Evolutionary conservation across 2,888 invertebrate species (phyloP), one percentile per base, ranked within the genome.

Genomic region (Neoitamus cyanurus): DNA sequence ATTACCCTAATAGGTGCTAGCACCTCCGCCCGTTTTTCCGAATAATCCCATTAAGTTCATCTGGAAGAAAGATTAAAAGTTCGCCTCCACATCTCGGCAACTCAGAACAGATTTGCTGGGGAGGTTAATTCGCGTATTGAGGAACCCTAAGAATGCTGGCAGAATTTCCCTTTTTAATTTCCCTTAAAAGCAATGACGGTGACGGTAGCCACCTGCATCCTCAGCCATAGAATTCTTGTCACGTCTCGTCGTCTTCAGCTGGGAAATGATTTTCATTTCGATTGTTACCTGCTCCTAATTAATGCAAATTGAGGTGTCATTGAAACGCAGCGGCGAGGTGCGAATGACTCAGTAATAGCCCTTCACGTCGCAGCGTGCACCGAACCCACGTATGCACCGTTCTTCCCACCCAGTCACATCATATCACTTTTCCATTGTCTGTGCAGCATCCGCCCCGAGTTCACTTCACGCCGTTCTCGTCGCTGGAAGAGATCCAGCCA

Each of bases 261-360:
- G 25, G 28, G 46, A 77, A 46, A 46, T 42, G 37, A 46, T 77
- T 46, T 77, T 42, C 30, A 30, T 46, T 77, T 46, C 46, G 46
- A 77, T 77, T 77, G 46, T 77, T 77, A 28, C 77, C 46, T 46
- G 28, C 28, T 6, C 77, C 42, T 37, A 36, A 77, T 46, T 77
- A 46, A 77, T 77, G 77, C 77, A 46, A 77, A 77, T 77, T 77
- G 46, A 77, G 77, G 42, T 34, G 77, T 46, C 77, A 42, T 77
- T 42, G 46, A 42, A 37, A 46, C 28, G 42, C 42, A 42, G 28
- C 20, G 30, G 11, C 42, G 34, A 42, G 48, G 13, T 28, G n/a
- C n/a, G 31, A 46, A 77, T 77, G 25, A 25, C 48, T 25, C 31
- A 30, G 30, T 20, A 42, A 42, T 11, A 15, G 42, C 25, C 42